Evolutionary conservation across 64 coral and sea anemone genomes (phyloP).

Genomic region (Cladopsammia gracilis): DNA sequence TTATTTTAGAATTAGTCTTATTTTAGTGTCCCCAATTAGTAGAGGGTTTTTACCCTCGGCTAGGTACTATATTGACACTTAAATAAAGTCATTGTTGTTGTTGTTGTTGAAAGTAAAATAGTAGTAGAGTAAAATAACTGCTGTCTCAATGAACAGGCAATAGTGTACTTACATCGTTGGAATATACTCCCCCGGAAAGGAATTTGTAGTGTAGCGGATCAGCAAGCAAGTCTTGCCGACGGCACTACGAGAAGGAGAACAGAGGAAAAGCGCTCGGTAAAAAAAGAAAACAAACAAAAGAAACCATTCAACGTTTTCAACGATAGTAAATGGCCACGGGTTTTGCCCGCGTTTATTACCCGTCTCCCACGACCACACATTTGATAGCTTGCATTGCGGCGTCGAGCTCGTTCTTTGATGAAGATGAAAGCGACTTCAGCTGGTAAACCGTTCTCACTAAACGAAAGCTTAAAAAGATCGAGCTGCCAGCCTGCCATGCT

Average conservation of each 20-base stretch:
- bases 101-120: not conserved
- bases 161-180: conserved; percentile 93
- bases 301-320: too few species aligned
- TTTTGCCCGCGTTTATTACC: conserved; percentile 33
- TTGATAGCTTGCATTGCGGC: conserved; percentile 94
- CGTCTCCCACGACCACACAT: conserved; percentile 96
- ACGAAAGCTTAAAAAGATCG: not conserved
- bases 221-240: conserved; percentile 98
- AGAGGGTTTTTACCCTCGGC: too few species aligned
- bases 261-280: too few species aligned
- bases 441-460: not conserved
- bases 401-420: not conserved
- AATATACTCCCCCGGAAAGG: conserved; percentile 99
- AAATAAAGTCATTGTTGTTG: too few species aligned
- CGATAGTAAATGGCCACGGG: too few species aligned
- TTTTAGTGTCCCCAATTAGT: too few species aligned
- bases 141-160: not conserved
- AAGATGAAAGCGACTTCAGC: not conserved
- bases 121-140: not conserved
- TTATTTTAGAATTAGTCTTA: too few species aligned
- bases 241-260: conserved; percentile 65
- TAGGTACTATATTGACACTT: too few species aligned
- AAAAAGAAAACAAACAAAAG: too few species aligned
- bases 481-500: not conserved
- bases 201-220: conserved; percentile 92